phyloP scores from a whole-genome alignment of 2,113 vertebrate species.

The Dasyprocta punctata region DNA sequence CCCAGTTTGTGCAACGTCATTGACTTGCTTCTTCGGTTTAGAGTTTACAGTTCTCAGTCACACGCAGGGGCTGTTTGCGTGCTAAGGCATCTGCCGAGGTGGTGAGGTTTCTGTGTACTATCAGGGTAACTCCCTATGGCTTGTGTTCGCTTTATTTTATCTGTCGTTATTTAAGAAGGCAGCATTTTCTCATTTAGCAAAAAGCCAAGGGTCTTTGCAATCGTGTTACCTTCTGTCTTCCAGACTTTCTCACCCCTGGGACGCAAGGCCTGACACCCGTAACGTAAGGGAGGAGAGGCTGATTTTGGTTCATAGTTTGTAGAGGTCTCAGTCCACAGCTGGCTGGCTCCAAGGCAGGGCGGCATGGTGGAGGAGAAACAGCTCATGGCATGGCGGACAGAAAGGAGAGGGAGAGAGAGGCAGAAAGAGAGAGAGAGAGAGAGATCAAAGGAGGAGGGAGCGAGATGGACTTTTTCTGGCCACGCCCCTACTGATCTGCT shows the following conservation, averaged over 20 bases:
- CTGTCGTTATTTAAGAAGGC: not conserved
- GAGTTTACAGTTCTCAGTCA: not conserved
- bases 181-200: not conserved
- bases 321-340: not conserved
- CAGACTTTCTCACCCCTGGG: not conserved
- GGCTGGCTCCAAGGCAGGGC: not conserved
- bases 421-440: too few relatives aligned
- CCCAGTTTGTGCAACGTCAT: not conserved
- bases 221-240: not conserved
- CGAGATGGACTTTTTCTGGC: not conserved
- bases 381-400: not conserved
- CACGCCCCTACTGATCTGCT: too few relatives aligned
- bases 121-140: not conserved
- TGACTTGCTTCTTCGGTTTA: not conserved
- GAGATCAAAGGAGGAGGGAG: not conserved
- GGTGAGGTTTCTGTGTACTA: not conserved
- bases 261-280: not conserved
- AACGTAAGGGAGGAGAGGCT: not conserved
- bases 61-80: not conserved
- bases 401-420: too few relatives aligned
- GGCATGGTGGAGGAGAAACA: not conserved
- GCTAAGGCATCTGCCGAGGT: too few relatives aligned
- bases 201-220: not conserved
- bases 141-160: not conserved
- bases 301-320: not conserved